These are phyloP conservation scores for Rhizoglyphus robini DNA, from an alignment of 1,140 invertebrate species.

Conservation along the genomic window DNA sequence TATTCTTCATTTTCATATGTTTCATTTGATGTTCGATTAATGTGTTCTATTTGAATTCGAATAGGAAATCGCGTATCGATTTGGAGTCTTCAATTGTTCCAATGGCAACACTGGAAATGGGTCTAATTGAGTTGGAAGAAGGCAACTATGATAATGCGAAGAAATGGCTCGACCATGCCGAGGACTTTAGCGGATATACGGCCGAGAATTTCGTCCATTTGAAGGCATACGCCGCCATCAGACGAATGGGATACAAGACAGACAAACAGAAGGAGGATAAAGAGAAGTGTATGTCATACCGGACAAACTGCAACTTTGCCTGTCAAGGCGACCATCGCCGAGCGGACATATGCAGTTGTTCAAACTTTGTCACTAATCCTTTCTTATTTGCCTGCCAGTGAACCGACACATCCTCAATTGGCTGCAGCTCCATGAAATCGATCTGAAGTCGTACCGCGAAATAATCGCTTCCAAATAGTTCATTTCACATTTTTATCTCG, in stretches of 20 bases:
- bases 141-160: constrained; percentile 45
- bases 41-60: neutral
- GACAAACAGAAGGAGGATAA: constrained; percentile 12
- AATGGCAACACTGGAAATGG: constrained; percentile 8
- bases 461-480: too few species aligned
- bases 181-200: constrained; percentile 33
- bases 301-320: too few species aligned
- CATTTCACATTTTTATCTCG: too few species aligned
- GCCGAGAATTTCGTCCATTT: constrained; percentile 23
- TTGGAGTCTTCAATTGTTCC: constrained; percentile 10
- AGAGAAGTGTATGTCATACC: constrained; percentile 10
- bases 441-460: neutral
- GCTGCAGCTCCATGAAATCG: constrained; percentile 7
- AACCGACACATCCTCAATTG: constrained; percentile 10
- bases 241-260: constrained; percentile 2
- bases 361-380: neutral
- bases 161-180: constrained; percentile 61
- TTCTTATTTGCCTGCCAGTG: neutral
- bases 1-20: neutral
- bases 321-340: too few species aligned
- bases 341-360: neutral
- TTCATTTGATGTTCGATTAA: neutral
- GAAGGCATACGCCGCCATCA: constrained; percentile 6
- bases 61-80: constrained; percentile 11
- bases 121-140: constrained; percentile 9